Evolutionary conservation across 2,113 vertebrate species (phyloP).

Genomic region (Cyprinodon tularosa): DNA sequence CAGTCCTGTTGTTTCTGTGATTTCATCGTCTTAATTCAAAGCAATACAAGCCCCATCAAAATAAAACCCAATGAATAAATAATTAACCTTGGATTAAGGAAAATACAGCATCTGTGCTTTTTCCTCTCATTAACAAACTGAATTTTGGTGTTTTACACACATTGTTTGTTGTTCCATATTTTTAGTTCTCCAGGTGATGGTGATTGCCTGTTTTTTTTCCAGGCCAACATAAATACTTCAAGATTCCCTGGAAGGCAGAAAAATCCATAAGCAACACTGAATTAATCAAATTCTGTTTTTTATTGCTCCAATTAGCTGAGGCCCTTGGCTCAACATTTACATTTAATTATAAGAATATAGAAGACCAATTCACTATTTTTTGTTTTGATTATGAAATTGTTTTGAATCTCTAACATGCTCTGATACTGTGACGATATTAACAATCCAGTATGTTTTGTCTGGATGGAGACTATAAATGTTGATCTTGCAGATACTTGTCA

Average conservation of each 20-base stretch:
- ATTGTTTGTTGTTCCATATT: neutral
- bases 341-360: neutral
- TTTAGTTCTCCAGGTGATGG: neutral
- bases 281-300: no score
- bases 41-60: neutral
- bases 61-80: neutral
- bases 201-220: slow-evolving; percentile 7
- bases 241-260: slow-evolving; percentile 5
- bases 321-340: neutral
- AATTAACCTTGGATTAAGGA: slow-evolving; percentile 51
- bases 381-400: slow-evolving; percentile 1
- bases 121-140: neutral
- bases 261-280: neutral
- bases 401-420: slow-evolving; percentile 29
- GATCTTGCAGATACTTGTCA: slow-evolving; percentile 1
- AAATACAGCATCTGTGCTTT: neutral
- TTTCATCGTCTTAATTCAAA: neutral
- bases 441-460: slow-evolving; percentile 16
- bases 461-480: slow-evolving; percentile 30
- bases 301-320: neutral
- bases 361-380: neutral
- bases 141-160: neutral
- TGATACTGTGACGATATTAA: slow-evolving; percentile 54
- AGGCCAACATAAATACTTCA: slow-evolving; percentile 4
- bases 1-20: neutral